Conservation (phyloP, 1,140 invertebrate genomes). For the Drosophila ogumai region DNA sequence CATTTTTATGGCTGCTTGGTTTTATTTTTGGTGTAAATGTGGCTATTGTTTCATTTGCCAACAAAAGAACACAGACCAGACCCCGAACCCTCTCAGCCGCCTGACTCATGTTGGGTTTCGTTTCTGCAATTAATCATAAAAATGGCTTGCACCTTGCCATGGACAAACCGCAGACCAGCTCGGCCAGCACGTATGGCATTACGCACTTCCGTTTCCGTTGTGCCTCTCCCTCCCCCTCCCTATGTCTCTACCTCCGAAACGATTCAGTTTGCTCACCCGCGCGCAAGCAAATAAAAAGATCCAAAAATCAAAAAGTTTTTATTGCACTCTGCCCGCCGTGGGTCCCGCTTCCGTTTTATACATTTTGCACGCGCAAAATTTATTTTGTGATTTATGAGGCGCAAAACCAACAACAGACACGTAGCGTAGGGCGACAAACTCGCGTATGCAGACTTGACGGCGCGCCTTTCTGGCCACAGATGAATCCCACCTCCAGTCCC, state of each 20-base stretch:
- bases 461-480: constrained; percentile 48
- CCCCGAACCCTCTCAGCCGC: neutral
- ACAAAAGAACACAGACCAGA: constrained; percentile 45
- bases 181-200: constrained; percentile 72
- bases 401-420: constrained; percentile 62
- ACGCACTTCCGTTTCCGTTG: constrained; percentile 77
- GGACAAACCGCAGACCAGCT: constrained; percentile 28
- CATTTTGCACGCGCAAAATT: constrained; percentile 74
- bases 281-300: constrained; percentile 59
- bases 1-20: constrained; percentile 77
- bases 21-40: constrained; percentile 62
- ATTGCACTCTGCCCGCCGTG: constrained; percentile 57
- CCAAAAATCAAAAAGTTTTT: constrained; percentile 75
- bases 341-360: constrained; percentile 45
- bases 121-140: constrained; percentile 78
- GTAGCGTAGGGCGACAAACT: constrained; percentile 54
- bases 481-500: neutral
- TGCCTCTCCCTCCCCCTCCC: constrained; percentile 8
- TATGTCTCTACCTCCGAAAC: neutral
- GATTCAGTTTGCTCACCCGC: constrained; percentile 60
- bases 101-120: constrained; percentile 34
- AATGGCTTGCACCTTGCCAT: constrained; percentile 70
- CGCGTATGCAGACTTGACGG: constrained; percentile 47
- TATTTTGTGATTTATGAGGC: constrained; percentile 76
- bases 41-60: constrained; percentile 68